Conservation (phyloP, 2,113 vertebrate species). For the Tetrao urogallus region DNA sequence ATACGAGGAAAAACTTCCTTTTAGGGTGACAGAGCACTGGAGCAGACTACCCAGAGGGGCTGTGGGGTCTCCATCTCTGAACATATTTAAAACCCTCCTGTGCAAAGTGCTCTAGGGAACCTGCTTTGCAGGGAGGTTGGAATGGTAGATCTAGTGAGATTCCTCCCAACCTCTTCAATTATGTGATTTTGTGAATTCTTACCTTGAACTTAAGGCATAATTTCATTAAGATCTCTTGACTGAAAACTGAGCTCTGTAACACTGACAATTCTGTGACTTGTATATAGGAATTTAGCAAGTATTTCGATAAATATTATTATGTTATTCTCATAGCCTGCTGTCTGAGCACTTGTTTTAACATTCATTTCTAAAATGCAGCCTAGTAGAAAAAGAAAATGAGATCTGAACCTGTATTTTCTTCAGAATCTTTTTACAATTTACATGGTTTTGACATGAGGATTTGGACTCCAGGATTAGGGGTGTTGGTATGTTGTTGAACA, state of each 20-base stretch:
- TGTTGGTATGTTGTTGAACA: neutral
- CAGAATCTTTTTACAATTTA: neutral
- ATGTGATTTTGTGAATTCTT: no score
- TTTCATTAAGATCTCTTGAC: neutral
- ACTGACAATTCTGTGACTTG: neutral
- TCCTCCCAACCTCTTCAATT: no score
- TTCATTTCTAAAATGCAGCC: neutral
- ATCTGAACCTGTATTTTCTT: neutral
- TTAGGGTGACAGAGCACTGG: no score
- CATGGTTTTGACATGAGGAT: neutral
- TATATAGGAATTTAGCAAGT: rapidly evolving
- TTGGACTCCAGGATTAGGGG: neutral
- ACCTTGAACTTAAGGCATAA: no score
- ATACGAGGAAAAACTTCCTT: no score
- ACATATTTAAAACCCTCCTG: no score
- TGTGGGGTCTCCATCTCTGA: no score
- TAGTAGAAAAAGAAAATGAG: neutral
- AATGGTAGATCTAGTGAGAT: no score
- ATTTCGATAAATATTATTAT: neutral
- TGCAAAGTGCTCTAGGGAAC: no score
- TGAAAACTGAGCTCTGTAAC: neutral
- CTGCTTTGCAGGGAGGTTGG: no score
- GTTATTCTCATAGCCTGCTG: neutral
- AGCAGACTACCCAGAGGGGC: no score
- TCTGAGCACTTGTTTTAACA: neutral